Percentiles rank a stretch among this genome's conserved stretches.
These are phyloP conservation scores for Micronycteris hirsuta DNA, from an alignment of 2,113 vertebrate genomes.

Conservation along the genomic window DNA sequence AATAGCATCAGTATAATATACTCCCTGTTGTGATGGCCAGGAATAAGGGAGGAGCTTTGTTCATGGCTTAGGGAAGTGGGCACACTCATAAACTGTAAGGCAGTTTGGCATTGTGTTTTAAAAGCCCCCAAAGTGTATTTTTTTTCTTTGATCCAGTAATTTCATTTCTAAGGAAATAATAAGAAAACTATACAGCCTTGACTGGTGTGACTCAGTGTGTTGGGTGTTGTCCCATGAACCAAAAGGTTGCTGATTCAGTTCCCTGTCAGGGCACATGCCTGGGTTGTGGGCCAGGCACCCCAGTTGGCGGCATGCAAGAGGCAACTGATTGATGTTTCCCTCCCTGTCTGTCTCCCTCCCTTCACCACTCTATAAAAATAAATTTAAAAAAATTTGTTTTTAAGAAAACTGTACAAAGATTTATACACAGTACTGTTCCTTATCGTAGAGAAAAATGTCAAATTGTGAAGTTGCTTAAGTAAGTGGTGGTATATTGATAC, in stretches of 20 bases:
- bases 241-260: too few species aligned
- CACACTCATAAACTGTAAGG: not conserved
- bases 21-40: not conserved
- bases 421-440: not conserved
- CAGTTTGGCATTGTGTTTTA: not conserved
- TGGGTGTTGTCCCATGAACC: too few species aligned
- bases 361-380: too few species aligned
- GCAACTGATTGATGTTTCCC: too few species aligned
- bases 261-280: too few species aligned
- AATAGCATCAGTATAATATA: fast-evolving
- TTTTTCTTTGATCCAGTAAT: not conserved
- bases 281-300: too few species aligned
- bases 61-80: not conserved
- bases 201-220: too few species aligned
- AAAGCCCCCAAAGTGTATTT: not conserved
- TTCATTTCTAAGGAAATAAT: conserved; percentile 6
- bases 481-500: not conserved
- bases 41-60: not conserved
- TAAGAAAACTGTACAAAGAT: not conserved
- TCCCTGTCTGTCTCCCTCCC: too few species aligned
- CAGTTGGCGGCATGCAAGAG: too few species aligned
- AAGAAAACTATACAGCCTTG: not conserved
- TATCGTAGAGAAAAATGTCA: not conserved
- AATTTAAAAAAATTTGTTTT: too few species aligned
- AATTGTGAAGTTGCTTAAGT: conserved; percentile 7